Base-by-base conservation (phyloP, 2,888 invertebrate species). In the Nomada lathburiana region DNA sequence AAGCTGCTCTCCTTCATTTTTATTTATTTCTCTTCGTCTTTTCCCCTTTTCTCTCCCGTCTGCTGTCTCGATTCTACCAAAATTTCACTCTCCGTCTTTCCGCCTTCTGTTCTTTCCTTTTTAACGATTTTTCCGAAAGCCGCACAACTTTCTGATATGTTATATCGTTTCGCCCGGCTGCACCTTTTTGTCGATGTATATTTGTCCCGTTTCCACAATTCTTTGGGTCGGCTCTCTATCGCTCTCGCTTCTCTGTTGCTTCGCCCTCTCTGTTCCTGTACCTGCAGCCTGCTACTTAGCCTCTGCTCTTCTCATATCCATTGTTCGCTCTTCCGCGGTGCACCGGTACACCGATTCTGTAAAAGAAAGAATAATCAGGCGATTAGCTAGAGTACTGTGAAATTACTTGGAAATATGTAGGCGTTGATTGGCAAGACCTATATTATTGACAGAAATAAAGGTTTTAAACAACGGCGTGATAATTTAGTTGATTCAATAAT, bases 241-340 rank as follows among this genome's bases (percentile, higher is more conserved):
- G 2, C 80, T 44, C 63, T 60, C 36, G 63, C 60, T 72, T 74
- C 44, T 63, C 76, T 42, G 53, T 57, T 36, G 60, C 20, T 82
- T 65, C 77, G 75, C 73, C 80, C 69, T 70, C 78, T 78, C 70
- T 82, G 78, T 85, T 86, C 80, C 86, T 79, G 68, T 85, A 81
- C 71, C 82, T 85, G 86, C 86, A 85, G 85, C 86, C 88, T 86
- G 89, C 90, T 91, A 90, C 87, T 91, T 88, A 76, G 85, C 85
- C 83, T 90, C 89, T 85, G 84, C 80, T 89, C 85, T 88, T 83
- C 76, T 89, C 85, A 90, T 90, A 88, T 72, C 87, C 90, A 90
- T 91, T 88, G 86, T 88, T 89, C 83, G 89, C 80, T 89, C 87
- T 89, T 86, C 81, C 82, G 76, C 77, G 88, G 83, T 85, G 87